Percentiles rank a stretch among this genome's conserved stretches.
Evolutionary conservation across 2,113 vertebrate genomes (phyloP).

Genomic region (Cynoglossus semilaevis): DNA sequence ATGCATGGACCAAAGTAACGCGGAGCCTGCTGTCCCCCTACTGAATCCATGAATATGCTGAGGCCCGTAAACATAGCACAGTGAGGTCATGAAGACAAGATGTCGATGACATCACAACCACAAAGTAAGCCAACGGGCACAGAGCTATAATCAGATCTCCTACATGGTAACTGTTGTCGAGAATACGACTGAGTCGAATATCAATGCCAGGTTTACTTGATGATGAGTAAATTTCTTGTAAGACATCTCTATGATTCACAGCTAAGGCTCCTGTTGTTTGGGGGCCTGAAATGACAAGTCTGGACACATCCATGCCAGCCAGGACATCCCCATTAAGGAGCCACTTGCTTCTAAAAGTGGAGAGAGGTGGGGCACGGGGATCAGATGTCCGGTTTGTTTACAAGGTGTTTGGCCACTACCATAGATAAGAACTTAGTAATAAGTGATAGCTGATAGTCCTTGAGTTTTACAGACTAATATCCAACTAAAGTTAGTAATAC

Average conservation of each 20-base stretch:
- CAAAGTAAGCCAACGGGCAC: slow-evolving; percentile 35
- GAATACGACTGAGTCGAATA: slow-evolving; percentile 50
- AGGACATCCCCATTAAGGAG: slow-evolving; percentile 56
- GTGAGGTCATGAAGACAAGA: slow-evolving; percentile 37
- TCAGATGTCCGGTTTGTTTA: slow-evolving; percentile 65
- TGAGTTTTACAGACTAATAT: background rate
- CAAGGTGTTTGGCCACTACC: slow-evolving; percentile 42
- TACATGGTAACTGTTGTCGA: slow-evolving; percentile 58
- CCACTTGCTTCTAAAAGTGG: slow-evolving; percentile 68
- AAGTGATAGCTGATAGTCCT: slow-evolving; percentile 15
- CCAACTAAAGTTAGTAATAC: too few relatives aligned
- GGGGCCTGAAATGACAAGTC: slow-evolving; percentile 46
- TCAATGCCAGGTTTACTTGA: slow-evolving; percentile 44
- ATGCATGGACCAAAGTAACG: slow-evolving; percentile 23
- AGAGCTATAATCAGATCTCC: slow-evolving; percentile 57
- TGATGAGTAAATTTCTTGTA: slow-evolving; percentile 49
- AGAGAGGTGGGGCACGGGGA: slow-evolving; percentile 39
- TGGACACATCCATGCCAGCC: slow-evolving; percentile 54
- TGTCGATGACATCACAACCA: slow-evolving; percentile 44
- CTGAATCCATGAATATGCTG: slow-evolving; percentile 26
- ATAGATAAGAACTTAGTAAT: slow-evolving; percentile 25
- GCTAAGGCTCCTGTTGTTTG: slow-evolving; percentile 18
- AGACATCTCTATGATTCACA: slow-evolving; percentile 49
- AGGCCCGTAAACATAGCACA: slow-evolving; percentile 31
- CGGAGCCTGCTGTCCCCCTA: slow-evolving; percentile 25